Conservation (phyloP, 2,113 vertebrate genomes). For the Callithrix jacchus region DNA sequence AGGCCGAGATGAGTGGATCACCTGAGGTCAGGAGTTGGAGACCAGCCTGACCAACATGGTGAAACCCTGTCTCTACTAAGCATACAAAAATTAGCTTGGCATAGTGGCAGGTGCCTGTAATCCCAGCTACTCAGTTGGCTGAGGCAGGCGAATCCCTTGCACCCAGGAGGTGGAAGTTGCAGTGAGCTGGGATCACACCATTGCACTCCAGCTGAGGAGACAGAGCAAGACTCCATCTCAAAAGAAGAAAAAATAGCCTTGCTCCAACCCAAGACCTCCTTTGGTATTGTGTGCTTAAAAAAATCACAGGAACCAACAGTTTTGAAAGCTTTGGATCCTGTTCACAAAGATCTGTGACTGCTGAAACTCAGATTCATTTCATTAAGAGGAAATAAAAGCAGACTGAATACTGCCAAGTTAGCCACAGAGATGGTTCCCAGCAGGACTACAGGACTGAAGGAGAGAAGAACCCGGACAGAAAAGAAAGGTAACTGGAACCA, state of each 20-base stretch:
- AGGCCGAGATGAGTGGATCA: no score
- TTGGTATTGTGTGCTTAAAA: not conserved
- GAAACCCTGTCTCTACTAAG: no score
- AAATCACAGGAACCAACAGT: not conserved
- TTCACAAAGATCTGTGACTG: not conserved
- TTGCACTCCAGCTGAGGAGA: no score
- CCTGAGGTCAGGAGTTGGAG: no score
- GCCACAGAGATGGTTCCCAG: not conserved
- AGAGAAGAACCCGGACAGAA: not conserved
- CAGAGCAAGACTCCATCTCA: not conserved
- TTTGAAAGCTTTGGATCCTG: not conserved
- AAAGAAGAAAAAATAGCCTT: not conserved
- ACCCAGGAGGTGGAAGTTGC: no score
- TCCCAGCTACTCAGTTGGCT: no score
- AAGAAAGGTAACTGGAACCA: not conserved
- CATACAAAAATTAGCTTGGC: no score
- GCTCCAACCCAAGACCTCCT: not conserved
- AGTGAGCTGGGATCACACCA: no score
- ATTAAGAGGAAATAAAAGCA: not conserved
- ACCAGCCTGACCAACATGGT: no score
- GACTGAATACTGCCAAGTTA: not conserved
- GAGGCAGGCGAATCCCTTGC: no score
- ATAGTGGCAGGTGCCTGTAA: rapidly evolving
- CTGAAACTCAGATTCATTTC: not conserved
- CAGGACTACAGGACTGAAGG: not conserved